phyloP scores from a whole-genome alignment of 2,888 invertebrate species.

The Drosophila gaucha region DNA sequence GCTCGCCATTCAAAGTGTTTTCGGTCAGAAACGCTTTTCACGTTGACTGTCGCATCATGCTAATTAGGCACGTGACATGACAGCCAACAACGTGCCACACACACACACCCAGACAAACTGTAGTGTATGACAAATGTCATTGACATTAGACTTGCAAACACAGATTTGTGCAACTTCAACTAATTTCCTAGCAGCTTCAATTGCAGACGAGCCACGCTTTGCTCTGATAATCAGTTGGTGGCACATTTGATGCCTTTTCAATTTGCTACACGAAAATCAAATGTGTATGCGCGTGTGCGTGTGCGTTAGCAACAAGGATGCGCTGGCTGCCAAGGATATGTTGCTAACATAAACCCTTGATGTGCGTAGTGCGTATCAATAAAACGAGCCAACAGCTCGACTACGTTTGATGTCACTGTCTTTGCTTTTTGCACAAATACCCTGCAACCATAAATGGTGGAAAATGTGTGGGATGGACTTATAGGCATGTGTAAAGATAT shows the following conservation, averaged over 20 bases:
- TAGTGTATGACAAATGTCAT: constrained; percentile 10
- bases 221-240: constrained; percentile 7
- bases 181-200: constrained; percentile 41
- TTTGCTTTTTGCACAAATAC: constrained; percentile 29
- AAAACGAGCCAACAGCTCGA: constrained; percentile 34
- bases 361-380: constrained; percentile 59
- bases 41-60: not conserved
- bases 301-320: constrained; percentile 22
- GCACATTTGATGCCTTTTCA: constrained; percentile 64
- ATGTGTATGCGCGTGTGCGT: constrained; percentile 21
- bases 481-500: not conserved
- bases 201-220: constrained; percentile 2
- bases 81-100: constrained; percentile 4
- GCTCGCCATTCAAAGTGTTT: constrained; percentile 6
- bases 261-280: constrained; percentile 69
- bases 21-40: not conserved
- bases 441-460: not conserved
- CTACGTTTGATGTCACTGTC: constrained; percentile 73
- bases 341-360: constrained; percentile 52
- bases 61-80: constrained; percentile 68
- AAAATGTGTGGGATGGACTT: not conserved
- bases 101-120: not conserved
- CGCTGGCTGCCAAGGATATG: constrained; percentile 31
- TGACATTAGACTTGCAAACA: constrained; percentile 22
- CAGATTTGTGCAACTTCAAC: constrained; percentile 28